Evolutionary conservation across 2,797 vertebrate species (phyloP).

Genomic region (Toxotes lorentzi): DNA sequence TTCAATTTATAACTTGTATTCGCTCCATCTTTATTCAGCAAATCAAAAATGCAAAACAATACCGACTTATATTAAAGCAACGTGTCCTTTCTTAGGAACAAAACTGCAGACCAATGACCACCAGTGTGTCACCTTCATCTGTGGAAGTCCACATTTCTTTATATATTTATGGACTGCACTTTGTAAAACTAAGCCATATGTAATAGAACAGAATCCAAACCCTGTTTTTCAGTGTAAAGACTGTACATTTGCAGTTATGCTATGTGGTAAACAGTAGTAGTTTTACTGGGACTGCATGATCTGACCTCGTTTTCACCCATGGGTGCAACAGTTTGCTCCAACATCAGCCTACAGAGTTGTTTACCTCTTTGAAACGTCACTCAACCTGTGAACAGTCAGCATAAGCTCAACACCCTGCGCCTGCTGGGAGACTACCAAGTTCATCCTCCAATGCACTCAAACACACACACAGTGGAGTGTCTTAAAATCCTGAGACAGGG

Average conservation of each 20-base stretch:
- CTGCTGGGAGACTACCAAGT: conserved; percentile 37
- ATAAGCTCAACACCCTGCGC: conserved; percentile 21
- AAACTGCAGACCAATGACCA: too few relatives aligned
- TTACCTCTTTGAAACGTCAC: conserved; percentile 57
- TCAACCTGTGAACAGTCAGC: conserved; percentile 46
- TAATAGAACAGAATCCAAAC: not conserved
- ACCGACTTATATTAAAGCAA: too few relatives aligned
- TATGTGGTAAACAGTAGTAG: not conserved
- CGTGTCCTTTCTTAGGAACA: too few relatives aligned
- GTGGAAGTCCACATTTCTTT: not conserved
- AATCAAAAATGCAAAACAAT: not conserved
- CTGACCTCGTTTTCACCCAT: conserved; percentile 30
- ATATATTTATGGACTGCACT: too few relatives aligned
- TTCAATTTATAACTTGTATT: not conserved
- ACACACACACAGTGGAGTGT: not conserved
- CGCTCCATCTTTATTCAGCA: not conserved
- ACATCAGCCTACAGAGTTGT: conserved; percentile 52
- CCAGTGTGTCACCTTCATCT: not conserved
- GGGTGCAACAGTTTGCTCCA: conserved; percentile 44
- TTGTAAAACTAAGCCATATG: not conserved
- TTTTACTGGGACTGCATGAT: not conserved
- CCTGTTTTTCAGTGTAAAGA: not conserved
- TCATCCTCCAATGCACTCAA: conserved; percentile 18
- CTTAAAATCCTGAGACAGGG: conserved; percentile 34
- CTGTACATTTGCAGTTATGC: not conserved